phyloP scores from a whole-genome alignment of 2,113 vertebrate species.

The Gallinago undulata region DNA sequence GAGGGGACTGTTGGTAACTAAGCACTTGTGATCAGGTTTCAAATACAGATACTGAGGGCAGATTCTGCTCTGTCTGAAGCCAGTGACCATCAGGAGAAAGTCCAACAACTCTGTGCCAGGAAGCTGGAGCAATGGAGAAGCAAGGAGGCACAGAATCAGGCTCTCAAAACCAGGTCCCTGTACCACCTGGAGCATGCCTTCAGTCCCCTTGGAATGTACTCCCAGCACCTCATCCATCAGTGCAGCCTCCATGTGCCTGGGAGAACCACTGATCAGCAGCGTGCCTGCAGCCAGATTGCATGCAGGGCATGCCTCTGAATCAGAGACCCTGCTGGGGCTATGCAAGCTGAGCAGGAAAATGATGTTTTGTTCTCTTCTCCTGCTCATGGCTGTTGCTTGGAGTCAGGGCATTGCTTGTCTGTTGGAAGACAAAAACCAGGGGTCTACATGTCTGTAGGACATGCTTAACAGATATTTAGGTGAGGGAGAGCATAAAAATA shows the following conservation, averaged over 20 bases:
- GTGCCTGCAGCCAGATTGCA: background rate
- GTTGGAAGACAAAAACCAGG: background rate
- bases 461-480: background rate
- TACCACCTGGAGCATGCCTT: background rate
- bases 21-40: background rate
- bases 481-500: background rate
- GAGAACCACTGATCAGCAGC: background rate
- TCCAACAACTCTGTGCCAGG: background rate
- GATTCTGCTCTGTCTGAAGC: background rate
- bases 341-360: fast-evolving
- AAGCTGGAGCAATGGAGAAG: background rate
- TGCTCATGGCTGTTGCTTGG: background rate
- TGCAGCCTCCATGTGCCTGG: background rate
- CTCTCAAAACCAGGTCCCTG: background rate
- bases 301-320: fast-evolving
- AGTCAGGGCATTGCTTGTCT: background rate
- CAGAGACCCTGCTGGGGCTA: background rate
- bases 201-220: background rate
- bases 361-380: background rate
- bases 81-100: background rate
- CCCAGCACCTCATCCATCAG: background rate
- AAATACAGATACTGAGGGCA: background rate
- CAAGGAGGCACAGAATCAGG: background rate
- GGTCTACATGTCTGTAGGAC: background rate
- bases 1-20: background rate